phyloP scores from a whole-genome alignment of 2,797 vertebrate genomes.

The Periophthalmus magnuspinnatus region DNA sequence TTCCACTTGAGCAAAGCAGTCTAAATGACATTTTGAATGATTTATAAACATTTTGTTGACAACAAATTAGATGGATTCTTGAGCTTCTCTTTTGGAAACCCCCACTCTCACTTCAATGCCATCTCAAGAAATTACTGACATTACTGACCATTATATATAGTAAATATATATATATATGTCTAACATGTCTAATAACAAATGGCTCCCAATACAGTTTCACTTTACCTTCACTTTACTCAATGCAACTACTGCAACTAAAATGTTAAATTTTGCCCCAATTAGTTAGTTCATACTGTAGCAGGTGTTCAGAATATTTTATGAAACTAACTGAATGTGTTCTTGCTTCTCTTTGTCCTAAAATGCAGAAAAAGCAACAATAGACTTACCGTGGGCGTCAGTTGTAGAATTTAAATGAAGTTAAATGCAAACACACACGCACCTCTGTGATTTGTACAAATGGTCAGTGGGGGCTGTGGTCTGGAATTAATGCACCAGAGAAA shows the following conservation, averaged over 20 bases:
- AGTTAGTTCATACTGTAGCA: background rate
- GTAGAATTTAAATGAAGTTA: conserved; percentile 12
- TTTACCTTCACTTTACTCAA: background rate
- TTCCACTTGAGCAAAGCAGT: no score
- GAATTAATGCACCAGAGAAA: conserved; percentile 23
- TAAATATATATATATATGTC: no score
- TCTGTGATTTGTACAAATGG: conserved; percentile 6
- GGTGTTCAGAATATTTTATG: background rate
- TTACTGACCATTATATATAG: no score
- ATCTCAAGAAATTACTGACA: no score
- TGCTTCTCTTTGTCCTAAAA: background rate
- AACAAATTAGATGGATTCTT: no score
- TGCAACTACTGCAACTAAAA: background rate
- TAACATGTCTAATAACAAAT: no score
- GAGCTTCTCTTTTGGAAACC: no score
- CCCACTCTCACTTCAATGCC: no score
- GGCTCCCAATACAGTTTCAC: background rate
- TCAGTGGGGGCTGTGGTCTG: background rate
- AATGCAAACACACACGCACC: background rate
- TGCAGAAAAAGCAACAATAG: conserved; percentile 10
- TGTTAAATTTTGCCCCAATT: background rate
- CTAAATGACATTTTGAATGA: background rate
- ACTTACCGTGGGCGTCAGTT: background rate
- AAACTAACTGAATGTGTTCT: background rate
- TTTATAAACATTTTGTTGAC: no score